Conservation (phyloP, 2,888 invertebrate species). For the Meiosimyza decipiens region DNA sequence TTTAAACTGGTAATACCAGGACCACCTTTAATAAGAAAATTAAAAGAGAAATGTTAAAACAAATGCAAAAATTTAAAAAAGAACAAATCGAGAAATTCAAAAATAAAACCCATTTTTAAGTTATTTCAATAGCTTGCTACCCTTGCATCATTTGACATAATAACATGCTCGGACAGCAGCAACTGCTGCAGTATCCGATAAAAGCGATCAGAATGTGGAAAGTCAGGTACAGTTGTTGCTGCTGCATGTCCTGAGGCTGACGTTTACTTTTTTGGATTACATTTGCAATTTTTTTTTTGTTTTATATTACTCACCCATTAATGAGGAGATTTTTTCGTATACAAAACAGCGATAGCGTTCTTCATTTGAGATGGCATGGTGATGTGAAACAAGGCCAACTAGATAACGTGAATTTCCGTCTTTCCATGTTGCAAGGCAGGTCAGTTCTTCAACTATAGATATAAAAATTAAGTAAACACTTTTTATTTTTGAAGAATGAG, state of each 20-base stretch:
- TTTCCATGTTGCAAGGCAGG: conserved; percentile 93
- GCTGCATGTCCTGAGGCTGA: background rate
- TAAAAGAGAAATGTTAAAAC: background rate
- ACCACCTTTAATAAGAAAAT: conserved; percentile 50
- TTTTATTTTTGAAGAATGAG: too few relatives aligned
- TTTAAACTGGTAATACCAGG: conserved; percentile 61
- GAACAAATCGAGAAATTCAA: background rate
- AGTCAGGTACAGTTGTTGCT: background rate
- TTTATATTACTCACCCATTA: conserved; percentile 66
- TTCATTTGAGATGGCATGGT: conserved; percentile 90
- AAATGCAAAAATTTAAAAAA: background rate
- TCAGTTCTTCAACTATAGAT: conserved; percentile 85
- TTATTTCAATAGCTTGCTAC: background rate
- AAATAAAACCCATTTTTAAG: background rate
- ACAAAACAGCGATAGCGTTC: conserved; percentile 96
- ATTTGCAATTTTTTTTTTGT: background rate
- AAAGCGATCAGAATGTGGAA: too few relatives aligned
- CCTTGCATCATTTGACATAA: background rate
- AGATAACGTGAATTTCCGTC: conserved; percentile 92
- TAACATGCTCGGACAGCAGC: background rate
- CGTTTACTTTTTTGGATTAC: background rate
- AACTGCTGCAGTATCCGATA: background rate
- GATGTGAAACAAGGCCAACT: conserved; percentile 89
- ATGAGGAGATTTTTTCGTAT: conserved; percentile 83
- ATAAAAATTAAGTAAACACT: background rate